A percentile compares a stretch with the other conserved stretches of the same genome.
Evolutionary conservation across 2,888 invertebrate species (phyloP).

Genomic region (Tetragonula carbonaria): DNA sequence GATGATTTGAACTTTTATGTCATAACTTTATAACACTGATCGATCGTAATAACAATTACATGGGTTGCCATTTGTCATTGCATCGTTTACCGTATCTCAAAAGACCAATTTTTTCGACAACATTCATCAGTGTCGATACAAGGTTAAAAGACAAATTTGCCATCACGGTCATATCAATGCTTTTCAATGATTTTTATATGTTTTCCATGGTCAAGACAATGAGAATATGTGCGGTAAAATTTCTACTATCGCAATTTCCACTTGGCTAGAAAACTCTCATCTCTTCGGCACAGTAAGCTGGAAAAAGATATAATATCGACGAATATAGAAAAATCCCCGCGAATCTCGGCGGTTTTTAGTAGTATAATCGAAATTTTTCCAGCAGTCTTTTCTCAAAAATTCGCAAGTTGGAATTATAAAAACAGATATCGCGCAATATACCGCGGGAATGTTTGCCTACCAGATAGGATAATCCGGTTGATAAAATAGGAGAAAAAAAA

Average conservation of each 20-base stretch:
- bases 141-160: not conserved
- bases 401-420: not conserved
- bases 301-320: slow-evolving; percentile 18
- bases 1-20: not conserved
- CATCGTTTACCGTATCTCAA: not conserved
- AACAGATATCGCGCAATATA: slow-evolving; percentile 11
- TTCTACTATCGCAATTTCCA: slow-evolving; percentile 29
- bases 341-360: not conserved
- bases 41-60: not conserved
- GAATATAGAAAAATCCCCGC: not conserved
- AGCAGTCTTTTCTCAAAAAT: not conserved
- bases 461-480: not conserved
- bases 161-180: not conserved
- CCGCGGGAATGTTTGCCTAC: slow-evolving; percentile 12
- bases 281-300: not conserved
- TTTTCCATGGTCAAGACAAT: not conserved
- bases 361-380: slow-evolving; percentile 6
- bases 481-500: too few species aligned
- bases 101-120: too few species aligned
- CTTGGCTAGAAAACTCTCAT: slow-evolving; percentile 8
- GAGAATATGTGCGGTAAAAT: not conserved
- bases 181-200: not conserved
- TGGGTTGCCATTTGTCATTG: not conserved
- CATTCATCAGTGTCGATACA: not conserved
- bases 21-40: slow-evolving; percentile 13